These are phyloP conservation scores for Actinemys pallida DNA, from an alignment of 2,113 vertebrate species.

Conservation along the genomic window DNA sequence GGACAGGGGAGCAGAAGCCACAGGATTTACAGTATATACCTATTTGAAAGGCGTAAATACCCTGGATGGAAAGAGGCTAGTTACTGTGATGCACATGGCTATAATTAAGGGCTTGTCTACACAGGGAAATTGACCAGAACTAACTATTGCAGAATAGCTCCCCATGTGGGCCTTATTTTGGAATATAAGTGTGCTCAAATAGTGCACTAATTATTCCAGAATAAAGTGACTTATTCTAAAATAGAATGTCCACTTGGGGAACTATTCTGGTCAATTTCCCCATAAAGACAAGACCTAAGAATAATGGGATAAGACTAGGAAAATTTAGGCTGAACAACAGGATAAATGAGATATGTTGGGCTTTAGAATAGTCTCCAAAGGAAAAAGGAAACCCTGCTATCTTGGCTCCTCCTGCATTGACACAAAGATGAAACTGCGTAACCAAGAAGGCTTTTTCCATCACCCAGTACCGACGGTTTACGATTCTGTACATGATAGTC, in stretches of 20 bases:
- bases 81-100: background rate
- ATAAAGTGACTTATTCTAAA: background rate
- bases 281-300: background rate
- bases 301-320: background rate
- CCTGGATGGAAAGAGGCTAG: background rate
- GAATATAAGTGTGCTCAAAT: slow-evolving; percentile 67
- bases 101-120: background rate
- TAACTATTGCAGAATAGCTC: slow-evolving; percentile 38
- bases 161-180: slow-evolving; percentile 55
- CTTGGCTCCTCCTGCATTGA: background rate
- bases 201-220: slow-evolving; percentile 52
- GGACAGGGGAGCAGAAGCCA: background rate
- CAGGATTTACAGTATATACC: background rate
- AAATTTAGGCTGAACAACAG: background rate
- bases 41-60: background rate
- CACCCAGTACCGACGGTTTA: background rate
- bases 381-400: background rate
- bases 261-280: background rate
- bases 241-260: background rate
- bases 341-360: background rate
- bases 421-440: background rate
- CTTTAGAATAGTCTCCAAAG: background rate
- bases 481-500: background rate
- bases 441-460: background rate
- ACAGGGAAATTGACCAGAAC: background rate